Base-by-base conservation (phyloP, 1,140 invertebrate genomes). In the Aleiodes sp. region DNA sequence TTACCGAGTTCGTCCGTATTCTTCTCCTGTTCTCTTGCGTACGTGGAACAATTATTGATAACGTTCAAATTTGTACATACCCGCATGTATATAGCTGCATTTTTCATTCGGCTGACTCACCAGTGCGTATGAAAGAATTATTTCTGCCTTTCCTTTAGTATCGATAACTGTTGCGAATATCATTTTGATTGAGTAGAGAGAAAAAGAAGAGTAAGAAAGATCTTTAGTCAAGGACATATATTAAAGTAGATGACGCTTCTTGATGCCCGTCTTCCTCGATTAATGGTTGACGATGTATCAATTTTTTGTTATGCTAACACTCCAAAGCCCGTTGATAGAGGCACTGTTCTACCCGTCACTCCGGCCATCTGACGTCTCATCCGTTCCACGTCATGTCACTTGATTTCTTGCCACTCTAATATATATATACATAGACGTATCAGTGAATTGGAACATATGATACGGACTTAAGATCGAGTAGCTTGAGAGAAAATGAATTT, bases 261-360 rank as follows among this genome's bases (percentile, higher is more conserved):
- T 52, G 46, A 52, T 52, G 21, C 39, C 41, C 16, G 1, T 24
- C 43, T 33, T 33, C 46, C 31, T 39, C 19, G 41, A 52, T 41
- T 71, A 73, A 70, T 73, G 71, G 68, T 68, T 64, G 21, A 56
- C 67, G 68, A 73, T 76, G 66, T 68, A 76, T 76, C 68, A 72
- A 69, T 68, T 75, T 76, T 76, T 73, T 73, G 61, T 35, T 37
- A 12, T 39, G 61, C 61, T 14, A 39, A 63, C 31, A 37, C 37
- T 39, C 31, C 35, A 35, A 63, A 63, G 61, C 37, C 37, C 35
- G 61, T 63, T 37, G 31, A n/a, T n/a, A n/a, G 21, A 52, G 46
- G 37, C 16, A 71, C 67, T 62, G 62, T 68, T 41, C 68, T 64
- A 35, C 68, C 46, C 57, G 70, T 71, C 65, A 71, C 65, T 73